Base-by-base conservation (phyloP, 2,113 vertebrate genomes). In the Paralichthys olivaceus region DNA sequence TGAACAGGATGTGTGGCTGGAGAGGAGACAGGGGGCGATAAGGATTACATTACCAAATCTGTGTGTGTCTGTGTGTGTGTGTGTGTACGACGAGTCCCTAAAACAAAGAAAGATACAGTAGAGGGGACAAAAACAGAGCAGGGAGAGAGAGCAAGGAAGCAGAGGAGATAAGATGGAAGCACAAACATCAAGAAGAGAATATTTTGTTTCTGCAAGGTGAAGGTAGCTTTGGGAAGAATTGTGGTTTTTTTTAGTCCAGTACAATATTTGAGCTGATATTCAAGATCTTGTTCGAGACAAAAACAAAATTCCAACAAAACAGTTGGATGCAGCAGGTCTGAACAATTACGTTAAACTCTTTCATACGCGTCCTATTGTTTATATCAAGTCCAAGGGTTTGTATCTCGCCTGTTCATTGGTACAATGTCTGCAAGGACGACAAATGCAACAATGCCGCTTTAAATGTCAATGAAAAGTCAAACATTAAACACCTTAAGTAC, bases 1-100 rank as follows among this genome's bases (percentile, higher is more conserved):
- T 88, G 76, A 83, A 74, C 86, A 78, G 59, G 69, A 67, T 71
- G 79, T 72, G 69, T 79, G 72, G 72, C 45, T 62, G 25, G 20
- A 83, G 71, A 70, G 64, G 51, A 72, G 63, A 76, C 71, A 60
- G 51, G 8, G 53, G 59, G 26, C 3, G 76, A 86, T 87, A 81
- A 80, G 79, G 63, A 69, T 71, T 61, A 78, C 67, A 83, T 73
- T 78, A 83, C 60, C 13, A 53, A 79, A 77, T 79, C 57, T 28
- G 29, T 49, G 22, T 77, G 45, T 61, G 60, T 64, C 69, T 61
- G 70, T 65, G 61, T 43, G 22, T 15, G 62, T 32, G 25, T 68
- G 64, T 68, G 72, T 65, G 70, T n/a, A n/a, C n/a, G n/a, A n/a
- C n/a, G 34, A 54, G 51, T 55, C 51, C 62, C 28, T 75, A 79